These are phyloP conservation scores for Cydia amplana DNA, from an alignment of 1,140 invertebrate species.

Conservation along the genomic window DNA sequence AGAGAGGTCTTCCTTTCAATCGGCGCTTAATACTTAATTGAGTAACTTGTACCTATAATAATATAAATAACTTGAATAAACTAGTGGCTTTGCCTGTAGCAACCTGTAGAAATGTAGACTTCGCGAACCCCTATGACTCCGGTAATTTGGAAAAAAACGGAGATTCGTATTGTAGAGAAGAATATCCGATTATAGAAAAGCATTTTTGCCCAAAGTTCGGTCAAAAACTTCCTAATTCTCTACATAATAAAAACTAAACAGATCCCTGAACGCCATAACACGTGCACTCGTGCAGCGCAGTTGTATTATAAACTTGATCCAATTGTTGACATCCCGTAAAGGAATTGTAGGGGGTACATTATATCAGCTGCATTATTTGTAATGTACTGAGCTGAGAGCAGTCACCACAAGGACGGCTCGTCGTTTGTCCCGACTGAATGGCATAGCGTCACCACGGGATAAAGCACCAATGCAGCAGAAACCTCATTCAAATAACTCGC, in stretches of 20 bases:
- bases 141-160: too few species aligned
- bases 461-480: conserved; percentile 41
- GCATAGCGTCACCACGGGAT: conserved; percentile 35
- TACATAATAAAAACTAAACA: background rate
- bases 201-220: too few species aligned
- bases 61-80: too few species aligned
- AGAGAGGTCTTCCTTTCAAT: too few species aligned
- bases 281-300: background rate
- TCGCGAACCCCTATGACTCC: too few species aligned
- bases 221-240: too few species aligned
- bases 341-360: conserved; percentile 2
- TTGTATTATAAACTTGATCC: conserved; percentile 7
- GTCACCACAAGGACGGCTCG: conserved; percentile 1
- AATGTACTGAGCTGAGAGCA: conserved; percentile 17
- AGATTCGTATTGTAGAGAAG: too few species aligned
- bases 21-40: background rate
- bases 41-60: too few species aligned
- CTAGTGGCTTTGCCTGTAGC: too few species aligned
- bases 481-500: conserved; percentile 35
- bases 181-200: too few species aligned
- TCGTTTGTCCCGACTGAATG: conserved; percentile 13
- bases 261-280: background rate
- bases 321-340: conserved; percentile 15
- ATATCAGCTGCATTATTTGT: conserved; percentile 16
- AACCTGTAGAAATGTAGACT: too few species aligned